Base-by-base conservation (phyloP, 2,113 vertebrate genomes). In the Circaetus gallicus region DNA sequence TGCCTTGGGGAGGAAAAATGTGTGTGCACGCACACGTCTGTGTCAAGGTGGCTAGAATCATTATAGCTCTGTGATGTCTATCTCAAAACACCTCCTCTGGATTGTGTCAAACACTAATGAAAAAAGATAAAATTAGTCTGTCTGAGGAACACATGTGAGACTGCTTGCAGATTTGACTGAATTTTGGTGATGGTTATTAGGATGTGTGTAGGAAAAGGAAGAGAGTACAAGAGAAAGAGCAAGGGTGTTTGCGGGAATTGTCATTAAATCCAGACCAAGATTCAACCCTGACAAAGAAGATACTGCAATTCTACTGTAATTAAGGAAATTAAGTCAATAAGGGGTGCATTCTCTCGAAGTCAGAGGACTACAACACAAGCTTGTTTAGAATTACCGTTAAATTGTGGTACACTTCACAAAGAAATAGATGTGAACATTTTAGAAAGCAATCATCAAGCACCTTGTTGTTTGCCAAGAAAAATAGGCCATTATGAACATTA, bases 381-480 rank as follows among this genome's bases (percentile, higher is more conserved):
- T 97, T 94, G 76, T 96, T 96, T 96, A 86, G 93, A 97, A 97
- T 96, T 88, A 86, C 81, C 0, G 1, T 96, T 84, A 73, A 94
- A 96, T 78, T 95, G n/a, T 91, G 52, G 74, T 73, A 89, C 56
- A 24, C 76, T 97, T 97, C 76, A 85, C 88, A 96, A 89, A 93
- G 49, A 80, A 91, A 90, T 90, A 92, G 91, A 97, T 80, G 95
- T 73, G 86, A 93, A 62, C 32, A 49, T 95, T 96, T 97, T 50
- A 93, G 86, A 97, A 93, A 81, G n/a, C 40, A 94, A 78, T 90
- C 86, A 92, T 96, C 95, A 98, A 96, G 77, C 73, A 73, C 86
- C 53, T 72, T 92, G 55, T 92, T 93, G 72, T 96, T 96, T 94
- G 95, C 95, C 94, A 98, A 98, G 96, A 97, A 97, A 98, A 98